Evolutionary conservation across 2,113 vertebrate genomes (phyloP), one percentile per base, ranked within the genome.

Genomic region (Zosterops pallidus): DNA sequence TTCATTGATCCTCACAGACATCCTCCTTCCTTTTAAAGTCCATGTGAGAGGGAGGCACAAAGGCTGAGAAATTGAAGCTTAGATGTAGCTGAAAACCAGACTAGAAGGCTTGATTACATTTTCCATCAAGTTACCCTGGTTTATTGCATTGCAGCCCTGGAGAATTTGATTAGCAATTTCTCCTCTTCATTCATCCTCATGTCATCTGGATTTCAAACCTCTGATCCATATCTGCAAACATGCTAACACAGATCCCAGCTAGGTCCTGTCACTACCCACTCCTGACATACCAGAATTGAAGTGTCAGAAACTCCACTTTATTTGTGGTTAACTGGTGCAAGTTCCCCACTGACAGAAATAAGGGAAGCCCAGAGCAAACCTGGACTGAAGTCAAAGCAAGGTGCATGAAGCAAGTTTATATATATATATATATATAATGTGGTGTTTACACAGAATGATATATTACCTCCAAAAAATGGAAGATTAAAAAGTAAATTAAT

Each of bases 101-200:
- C 74, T 79, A 25, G 74, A n/a, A 80, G 37, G 41, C 52, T 82
- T 94, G 74, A 95, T 94, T 94, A 89, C 74, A 83, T 94, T 96
- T 95, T 65, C 93, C 81, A 89, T 95, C 87, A 57, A 91, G 81
- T 95, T 90, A 42, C 41, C 41, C 68, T 56, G 63, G 18, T 67
- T 95, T 92, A 95, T 94, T 87, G 81, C 82, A 83, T 76, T 94
- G 87, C 78, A 57, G 74, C 26, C 85, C 89, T 84, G 2, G 10
- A 96, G 63, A 90, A 96, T 94, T 83, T 47, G 89, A 91, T 95
- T 92, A 94, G 81, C 57, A 29, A 63, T 80, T 91, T 95, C 87
- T 94, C 59, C 70, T 94, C 92, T 89, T 92, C 78, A 70, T 85
- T 91, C 84, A 97, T 90, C 79, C 94, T 86, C 67, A 1, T 16